These are phyloP conservation scores for Tauraco erythrolophus DNA, from an alignment of 2,113 vertebrate species.

Conservation along the genomic window DNA sequence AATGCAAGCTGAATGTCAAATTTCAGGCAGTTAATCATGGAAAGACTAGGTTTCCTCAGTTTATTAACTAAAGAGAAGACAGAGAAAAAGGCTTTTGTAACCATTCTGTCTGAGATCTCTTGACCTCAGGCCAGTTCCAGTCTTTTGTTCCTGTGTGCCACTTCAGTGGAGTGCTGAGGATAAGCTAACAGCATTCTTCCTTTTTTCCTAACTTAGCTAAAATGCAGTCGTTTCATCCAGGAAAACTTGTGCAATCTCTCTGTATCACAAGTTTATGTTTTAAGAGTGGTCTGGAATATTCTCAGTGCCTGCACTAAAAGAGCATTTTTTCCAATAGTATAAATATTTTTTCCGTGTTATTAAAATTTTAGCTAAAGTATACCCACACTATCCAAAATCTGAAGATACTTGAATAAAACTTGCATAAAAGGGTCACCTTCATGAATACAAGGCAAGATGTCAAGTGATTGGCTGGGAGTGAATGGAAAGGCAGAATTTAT, in stretches of 20 bases:
- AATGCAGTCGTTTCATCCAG: neutral
- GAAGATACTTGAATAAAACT: neutral
- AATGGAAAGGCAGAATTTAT: no score
- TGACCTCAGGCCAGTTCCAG: neutral
- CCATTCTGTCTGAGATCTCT: neutral
- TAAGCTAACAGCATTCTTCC: neutral
- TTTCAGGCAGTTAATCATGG: neutral
- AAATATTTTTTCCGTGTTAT: neutral
- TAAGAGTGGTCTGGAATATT: neutral
- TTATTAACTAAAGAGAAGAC: neutral
- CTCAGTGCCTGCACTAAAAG: neutral
- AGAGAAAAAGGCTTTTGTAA: neutral
- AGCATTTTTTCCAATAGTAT: neutral
- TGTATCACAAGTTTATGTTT: neutral
- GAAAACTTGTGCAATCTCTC: neutral
- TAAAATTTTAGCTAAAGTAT: neutral
- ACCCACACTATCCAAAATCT: neutral
- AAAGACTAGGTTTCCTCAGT: neutral
- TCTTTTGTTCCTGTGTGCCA: neutral
- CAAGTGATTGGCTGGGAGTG: no score
- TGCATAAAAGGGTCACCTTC: no score
- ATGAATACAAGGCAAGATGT: no score
- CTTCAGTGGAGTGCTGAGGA: neutral
- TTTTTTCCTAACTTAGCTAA: neutral
- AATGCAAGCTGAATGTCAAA: neutral